Evolutionary conservation across 2,888 invertebrate species (phyloP).

Genomic region (Dynastes hyllus): DNA sequence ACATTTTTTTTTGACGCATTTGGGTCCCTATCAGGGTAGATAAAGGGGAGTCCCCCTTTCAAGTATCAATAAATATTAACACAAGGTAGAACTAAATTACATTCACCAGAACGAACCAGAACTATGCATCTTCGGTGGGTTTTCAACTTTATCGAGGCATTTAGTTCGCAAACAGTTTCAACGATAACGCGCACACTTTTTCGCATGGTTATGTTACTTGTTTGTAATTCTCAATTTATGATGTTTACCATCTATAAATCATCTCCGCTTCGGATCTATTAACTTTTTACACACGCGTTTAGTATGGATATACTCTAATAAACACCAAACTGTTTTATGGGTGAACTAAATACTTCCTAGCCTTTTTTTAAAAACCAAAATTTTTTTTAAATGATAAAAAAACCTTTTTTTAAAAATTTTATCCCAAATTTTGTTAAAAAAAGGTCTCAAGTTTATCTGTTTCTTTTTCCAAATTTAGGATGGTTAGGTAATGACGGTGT

Average conservation of each 20-base stretch:
- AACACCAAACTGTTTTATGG: not conserved
- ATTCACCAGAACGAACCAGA: not conserved
- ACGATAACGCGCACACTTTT: constrained; percentile 34
- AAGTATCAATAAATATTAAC: too few species aligned
- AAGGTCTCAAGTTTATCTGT: too few species aligned
- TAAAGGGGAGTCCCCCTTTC: too few species aligned
- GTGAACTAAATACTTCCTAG: not conserved
- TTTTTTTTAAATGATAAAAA: too few species aligned
- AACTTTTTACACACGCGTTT: constrained; percentile 29
- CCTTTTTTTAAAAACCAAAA: too few species aligned
- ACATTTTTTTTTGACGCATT: too few species aligned
- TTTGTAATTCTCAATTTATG: constrained; percentile 36
- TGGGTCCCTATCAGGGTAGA: too few species aligned
- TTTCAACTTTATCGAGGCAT: constrained; percentile 37
- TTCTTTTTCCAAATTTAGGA: too few species aligned
- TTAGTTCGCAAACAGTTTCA: constrained; percentile 21
- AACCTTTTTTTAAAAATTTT: too few species aligned
- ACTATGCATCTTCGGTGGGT: not conserved
- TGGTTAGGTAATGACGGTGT: too few species aligned
- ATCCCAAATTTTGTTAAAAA: too few species aligned
- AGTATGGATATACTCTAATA: constrained; percentile 25
- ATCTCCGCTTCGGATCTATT: constrained; percentile 7
- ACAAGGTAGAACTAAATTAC: too few species aligned
- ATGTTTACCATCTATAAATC: constrained; percentile 37
- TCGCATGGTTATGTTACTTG: constrained; percentile 34